phyloP scores from a whole-genome alignment of 1,140 invertebrate species.

The Drosophila lowei region DNA sequence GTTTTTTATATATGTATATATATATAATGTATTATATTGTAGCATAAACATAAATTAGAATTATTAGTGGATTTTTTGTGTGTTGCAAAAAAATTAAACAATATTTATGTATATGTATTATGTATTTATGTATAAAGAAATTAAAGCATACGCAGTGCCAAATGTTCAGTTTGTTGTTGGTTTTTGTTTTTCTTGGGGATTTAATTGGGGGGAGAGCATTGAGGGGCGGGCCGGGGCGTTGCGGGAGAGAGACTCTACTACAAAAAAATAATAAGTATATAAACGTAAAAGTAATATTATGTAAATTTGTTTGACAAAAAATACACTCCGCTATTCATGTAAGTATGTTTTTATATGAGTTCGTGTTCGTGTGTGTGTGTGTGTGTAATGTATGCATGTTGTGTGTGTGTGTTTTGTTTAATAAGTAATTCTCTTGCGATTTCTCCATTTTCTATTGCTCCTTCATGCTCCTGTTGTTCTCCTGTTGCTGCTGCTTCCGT shows the following conservation, averaged over 20 bases:
- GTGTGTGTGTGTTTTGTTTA: conserved; percentile 37
- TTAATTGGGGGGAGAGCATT: too few relatives aligned
- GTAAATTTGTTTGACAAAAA: conserved; percentile 81
- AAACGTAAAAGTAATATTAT: conserved; percentile 55
- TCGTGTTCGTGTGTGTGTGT: conserved; percentile 20
- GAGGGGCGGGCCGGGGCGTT: neutral
- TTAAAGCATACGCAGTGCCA: conserved; percentile 52
- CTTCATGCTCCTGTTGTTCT: conserved; percentile 3
- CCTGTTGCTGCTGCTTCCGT: conserved; percentile 7
- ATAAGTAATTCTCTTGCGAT: conserved; percentile 30
- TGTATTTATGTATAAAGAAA: conserved; percentile 25
- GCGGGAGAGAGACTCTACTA: conserved; percentile 45
- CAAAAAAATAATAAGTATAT: conserved; percentile 55
- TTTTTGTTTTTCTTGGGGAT: conserved; percentile 13
- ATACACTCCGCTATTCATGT: conserved; percentile 72
- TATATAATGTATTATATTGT: conserved; percentile 61
- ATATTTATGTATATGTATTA: conserved; percentile 40
- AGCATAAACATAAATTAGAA: conserved; percentile 70
- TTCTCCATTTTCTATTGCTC: conserved; percentile 12
- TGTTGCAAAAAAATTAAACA: conserved; percentile 46
- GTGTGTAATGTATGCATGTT: conserved; percentile 35
- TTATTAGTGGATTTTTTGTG: conserved; percentile 61
- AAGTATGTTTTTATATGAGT: conserved; percentile 59
- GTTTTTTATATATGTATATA: conserved; percentile 30
- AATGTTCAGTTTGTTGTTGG: conserved; percentile 23